Evolutionary conservation across 1,140 invertebrate genomes (phyloP), one percentile per base, ranked within the genome.

Genomic region (Drosophila lowei): DNA sequence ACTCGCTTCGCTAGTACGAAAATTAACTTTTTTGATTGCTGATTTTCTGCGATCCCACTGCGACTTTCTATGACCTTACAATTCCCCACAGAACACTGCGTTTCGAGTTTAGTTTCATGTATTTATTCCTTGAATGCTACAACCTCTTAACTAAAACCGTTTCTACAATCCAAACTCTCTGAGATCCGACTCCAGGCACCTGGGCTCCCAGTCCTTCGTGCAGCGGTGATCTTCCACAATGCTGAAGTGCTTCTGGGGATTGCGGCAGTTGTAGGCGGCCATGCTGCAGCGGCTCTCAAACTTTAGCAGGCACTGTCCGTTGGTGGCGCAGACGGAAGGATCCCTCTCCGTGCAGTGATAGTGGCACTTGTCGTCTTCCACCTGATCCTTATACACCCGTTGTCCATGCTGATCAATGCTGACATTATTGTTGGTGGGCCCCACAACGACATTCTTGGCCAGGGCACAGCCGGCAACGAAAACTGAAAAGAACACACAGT

Each of bases 241-340:
- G 0, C 64, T 55, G 48, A 89, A 89, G 21, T 55, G 67, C 46
- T 89, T 89, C 47, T 81, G 80, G 2, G 86, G 86, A 77, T 89
- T 74, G 15, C 77, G 77, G n/a, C 86, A 89, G 25, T 89, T 89
- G 65, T 89, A 86, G 41, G 86, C 65, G 11, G 71, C 7, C 80
- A 89, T 81, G 41, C 71, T 65, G 52, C 86, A 89, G 41, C 49
- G 58, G 2, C 85, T 86, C 23, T 70, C 66, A 52, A 89, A 89
- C 23, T 72, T 38, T 13, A 89, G 77, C 38, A 86, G 48, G 64
- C 86, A 89, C 58, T 89, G 80, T 15, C 86, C 85, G 25, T 89
- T 89, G 16, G 52, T 47, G 63, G 85, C 85, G 23, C 86, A 89
- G 0, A 89, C 67, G 9, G 70, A 62, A 3, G 74, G 15, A 49